Conservation (phyloP, 2,888 invertebrate species). For the Abrostola tripartita region DNA sequence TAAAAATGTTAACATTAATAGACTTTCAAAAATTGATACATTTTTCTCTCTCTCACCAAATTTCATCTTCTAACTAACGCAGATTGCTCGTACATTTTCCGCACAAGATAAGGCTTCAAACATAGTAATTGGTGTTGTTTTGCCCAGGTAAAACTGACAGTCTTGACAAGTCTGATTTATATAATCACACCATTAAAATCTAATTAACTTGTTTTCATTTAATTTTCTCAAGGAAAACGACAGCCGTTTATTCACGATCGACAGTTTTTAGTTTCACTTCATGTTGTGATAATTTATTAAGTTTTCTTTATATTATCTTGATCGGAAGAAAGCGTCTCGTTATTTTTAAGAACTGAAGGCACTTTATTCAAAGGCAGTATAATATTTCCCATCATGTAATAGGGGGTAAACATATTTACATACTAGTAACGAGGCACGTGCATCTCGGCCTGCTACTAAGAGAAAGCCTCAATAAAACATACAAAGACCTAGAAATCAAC, state of each 20-base stretch:
- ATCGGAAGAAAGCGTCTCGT: constrained; percentile 35
- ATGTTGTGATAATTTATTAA: constrained; percentile 34
- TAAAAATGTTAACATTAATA: no score
- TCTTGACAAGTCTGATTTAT: constrained; percentile 18
- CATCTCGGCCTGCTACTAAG: no score
- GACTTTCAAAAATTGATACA: no score
- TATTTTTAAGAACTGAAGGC: constrained; percentile 11
- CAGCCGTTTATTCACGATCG: constrained; percentile 31
- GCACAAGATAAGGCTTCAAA: background rate
- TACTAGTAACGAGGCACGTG: no score
- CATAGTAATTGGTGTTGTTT: background rate
- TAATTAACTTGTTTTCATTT: constrained; percentile 38
- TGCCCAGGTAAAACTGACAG: constrained; percentile 10
- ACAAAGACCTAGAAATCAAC: no score
- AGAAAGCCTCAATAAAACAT: no score
- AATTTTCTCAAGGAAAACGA: constrained; percentile 48
- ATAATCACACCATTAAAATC: constrained; percentile 32
- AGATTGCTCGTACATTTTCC: background rate
- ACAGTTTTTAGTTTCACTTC: constrained; percentile 48
- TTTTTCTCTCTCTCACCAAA: no score
- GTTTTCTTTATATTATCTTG: constrained; percentile 31
- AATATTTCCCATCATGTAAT: no score
- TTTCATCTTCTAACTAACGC: background rate
- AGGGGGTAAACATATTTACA: no score
- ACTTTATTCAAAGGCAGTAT: no score